A percentile compares a stretch with the other conserved stretches of the same genome.
phyloP scores from a whole-genome alignment of 2,888 invertebrate genomes.

The Macropis europaea region DNA sequence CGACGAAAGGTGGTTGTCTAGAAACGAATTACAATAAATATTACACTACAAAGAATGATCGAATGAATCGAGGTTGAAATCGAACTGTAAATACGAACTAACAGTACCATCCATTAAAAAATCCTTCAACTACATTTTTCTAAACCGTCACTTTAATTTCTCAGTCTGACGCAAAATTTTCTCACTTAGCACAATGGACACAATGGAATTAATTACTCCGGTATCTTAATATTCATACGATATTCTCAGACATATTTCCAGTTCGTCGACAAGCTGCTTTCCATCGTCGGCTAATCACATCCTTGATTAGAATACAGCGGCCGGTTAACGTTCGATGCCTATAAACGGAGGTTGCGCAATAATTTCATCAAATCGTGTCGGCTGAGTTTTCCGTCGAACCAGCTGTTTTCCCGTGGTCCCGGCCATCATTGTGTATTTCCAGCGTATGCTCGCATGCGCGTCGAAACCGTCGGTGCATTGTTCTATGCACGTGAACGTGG shows the following conservation, averaged over 20 bases:
- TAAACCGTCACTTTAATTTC: too few relatives aligned
- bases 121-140: too few relatives aligned
- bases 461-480: constrained; percentile 30
- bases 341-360: constrained; percentile 19
- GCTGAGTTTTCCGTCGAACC: constrained; percentile 24
- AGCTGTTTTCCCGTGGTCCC: constrained; percentile 24
- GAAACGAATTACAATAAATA: too few relatives aligned
- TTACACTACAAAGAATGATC: too few relatives aligned
- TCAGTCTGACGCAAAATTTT: too few relatives aligned
- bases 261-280: background rate
- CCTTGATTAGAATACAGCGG: constrained; percentile 11
- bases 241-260: background rate
- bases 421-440: constrained; percentile 18
- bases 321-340: background rate
- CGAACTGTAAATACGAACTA: too few relatives aligned
- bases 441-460: constrained; percentile 8
- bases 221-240: background rate
- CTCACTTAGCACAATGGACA: too few relatives aligned
- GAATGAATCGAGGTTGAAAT: too few relatives aligned
- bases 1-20: too few relatives aligned
- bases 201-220: constrained; percentile 14
- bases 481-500: constrained; percentile 30
- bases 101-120: too few relatives aligned
- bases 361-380: constrained; percentile 16
- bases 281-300: constrained; percentile 6